Conservation (phyloP, 2,888 invertebrate genomes). For the Cryptus armator region DNA sequence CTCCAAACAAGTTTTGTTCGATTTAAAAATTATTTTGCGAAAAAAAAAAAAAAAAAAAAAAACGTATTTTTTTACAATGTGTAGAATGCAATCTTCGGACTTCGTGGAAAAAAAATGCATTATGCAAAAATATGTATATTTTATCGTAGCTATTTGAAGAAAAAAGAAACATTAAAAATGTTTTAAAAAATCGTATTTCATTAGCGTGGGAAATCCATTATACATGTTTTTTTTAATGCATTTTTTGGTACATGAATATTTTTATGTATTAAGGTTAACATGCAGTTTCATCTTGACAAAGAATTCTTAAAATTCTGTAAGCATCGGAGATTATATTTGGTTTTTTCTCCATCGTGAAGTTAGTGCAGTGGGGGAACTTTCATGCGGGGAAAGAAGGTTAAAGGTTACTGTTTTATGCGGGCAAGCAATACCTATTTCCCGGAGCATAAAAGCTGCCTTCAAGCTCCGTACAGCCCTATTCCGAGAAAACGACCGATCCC, state of each 20-base stretch:
- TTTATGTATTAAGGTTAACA: not conserved
- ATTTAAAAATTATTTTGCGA: not conserved
- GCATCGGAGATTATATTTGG: conserved; percentile 23
- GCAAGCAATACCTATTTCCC: conserved; percentile 61
- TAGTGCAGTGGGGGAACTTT: conserved; percentile 41
- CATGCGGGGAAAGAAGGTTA: conserved; percentile 14
- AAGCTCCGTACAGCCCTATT: conserved; percentile 36
- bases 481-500: conserved; percentile 61
- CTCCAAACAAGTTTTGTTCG: not conserved
- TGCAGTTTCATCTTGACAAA: not conserved
- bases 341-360: conserved; percentile 38
- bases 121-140: not conserved
- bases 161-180: not conserved
- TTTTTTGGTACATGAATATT: not conserved
- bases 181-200: not conserved
- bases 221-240: not conserved
- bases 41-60: not conserved
- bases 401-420: conserved; percentile 68
- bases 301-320: not conserved
- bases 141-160: not conserved
- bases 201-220: not conserved
- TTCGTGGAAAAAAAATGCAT: not conserved
- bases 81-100: not conserved
- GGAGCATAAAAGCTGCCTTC: conserved; percentile 66
- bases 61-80: not conserved